Base-by-base conservation (phyloP, 2,113 vertebrate genomes). In the Seriola dumerili region DNA sequence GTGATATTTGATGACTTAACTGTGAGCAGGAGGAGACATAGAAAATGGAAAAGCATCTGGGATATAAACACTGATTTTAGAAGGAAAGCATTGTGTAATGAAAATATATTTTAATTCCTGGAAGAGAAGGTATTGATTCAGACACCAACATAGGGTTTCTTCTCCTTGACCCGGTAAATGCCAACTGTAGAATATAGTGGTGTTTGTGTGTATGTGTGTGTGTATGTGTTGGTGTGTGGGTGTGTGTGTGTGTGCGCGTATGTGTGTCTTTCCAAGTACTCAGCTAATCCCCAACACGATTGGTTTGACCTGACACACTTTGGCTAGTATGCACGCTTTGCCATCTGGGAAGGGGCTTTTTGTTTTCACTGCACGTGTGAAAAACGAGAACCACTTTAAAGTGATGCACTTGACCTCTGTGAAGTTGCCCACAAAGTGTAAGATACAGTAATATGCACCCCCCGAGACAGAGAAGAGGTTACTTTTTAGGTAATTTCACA, bases 221-320 rank as follows among this genome's bases (percentile, higher is more conserved):
- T 74, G 52, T 61, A 59, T 76, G 25, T n/a, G 21, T n/a, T 14
- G 71, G 52, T 61, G 65, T 76, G 25, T n/a, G 17, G 32, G 36
- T 61, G n/a, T 40, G 12, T 78, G 59, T 66, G 57, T 62, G n/a
- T 36, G 12, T 78, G 59, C 59, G 46, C 62, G 16, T 68, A 38
- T 62, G 65, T 77, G 29, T n/a, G n/a, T 25, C 11, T 66, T 7
- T 11, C 17, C 16, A 57, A 10, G n/a, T 40, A 55, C 72, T 64
- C 70, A 76, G 48, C 83, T 89, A 90, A 92, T 93, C 77, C 80
- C 48, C 46, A 40, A 65, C 76, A 67, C 46, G 50, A 83, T 34
- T 81, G 76, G 58, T 78, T 73, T 85, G 85, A 94, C 90, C 80
- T 78, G 84, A 83, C 88, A 88, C 76, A 68, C 71, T 68, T 65